phyloP scores from a whole-genome alignment of 2,797 vertebrate genomes.

The Peromyscus attwateri region DNA sequence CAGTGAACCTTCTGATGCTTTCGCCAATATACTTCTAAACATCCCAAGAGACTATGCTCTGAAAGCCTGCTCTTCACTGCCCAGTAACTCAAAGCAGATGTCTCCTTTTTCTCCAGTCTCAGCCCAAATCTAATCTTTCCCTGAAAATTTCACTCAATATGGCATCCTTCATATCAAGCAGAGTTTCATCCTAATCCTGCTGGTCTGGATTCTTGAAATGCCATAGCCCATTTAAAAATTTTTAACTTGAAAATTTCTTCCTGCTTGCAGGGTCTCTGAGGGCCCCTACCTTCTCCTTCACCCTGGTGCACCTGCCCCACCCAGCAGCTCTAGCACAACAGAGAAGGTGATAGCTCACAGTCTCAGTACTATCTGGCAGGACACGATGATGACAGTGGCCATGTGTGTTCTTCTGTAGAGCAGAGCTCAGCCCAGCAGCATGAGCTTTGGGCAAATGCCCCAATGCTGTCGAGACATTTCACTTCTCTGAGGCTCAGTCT shows the following conservation, averaged over 20 bases:
- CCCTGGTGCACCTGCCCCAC: too few relatives aligned
- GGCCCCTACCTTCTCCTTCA: neutral
- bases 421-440: neutral
- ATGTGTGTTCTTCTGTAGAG: neutral
- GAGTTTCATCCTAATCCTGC: conserved; percentile 31
- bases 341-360: neutral
- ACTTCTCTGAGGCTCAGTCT: neutral
- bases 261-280: neutral
- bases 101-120: conserved; percentile 6
- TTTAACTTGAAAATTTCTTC: neutral
- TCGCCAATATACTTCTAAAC: conserved; percentile 58
- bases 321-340: neutral
- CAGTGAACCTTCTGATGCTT: neutral
- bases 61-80: neutral
- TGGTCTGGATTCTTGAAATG: neutral
- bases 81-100: neutral
- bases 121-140: conserved; percentile 33
- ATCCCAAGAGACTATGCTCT: conserved; percentile 48
- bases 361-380: neutral
- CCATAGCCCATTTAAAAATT: neutral
- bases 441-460: neutral
- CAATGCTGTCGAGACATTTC: neutral
- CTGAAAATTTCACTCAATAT: conserved; percentile 51
- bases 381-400: neutral
- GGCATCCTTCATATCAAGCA: neutral